Evolutionary conservation across 2,797 vertebrate species (phyloP).

Genomic region (Falco novaeseelandiae): DNA sequence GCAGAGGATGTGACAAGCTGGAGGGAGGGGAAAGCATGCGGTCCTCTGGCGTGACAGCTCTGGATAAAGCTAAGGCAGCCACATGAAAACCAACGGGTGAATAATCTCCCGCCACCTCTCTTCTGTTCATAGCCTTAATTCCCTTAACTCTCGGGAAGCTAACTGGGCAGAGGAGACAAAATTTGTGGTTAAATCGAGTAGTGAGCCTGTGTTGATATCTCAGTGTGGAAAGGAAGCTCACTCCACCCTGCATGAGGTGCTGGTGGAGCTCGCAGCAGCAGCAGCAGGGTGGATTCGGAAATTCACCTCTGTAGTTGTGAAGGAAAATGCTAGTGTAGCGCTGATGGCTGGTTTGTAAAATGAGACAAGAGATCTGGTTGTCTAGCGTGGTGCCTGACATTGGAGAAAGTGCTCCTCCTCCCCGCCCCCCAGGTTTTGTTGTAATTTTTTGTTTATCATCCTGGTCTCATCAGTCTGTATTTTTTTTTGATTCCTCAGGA

Average conservation of each 20-base stretch:
- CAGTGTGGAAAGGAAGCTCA: not conserved
- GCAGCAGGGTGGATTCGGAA: not conserved
- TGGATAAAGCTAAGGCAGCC: not conserved
- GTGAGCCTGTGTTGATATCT: not conserved
- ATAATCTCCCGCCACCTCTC: not conserved
- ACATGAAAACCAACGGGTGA: not conserved
- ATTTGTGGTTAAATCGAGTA: not conserved
- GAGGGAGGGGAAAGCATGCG: rapidly evolving
- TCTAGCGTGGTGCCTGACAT: not conserved
- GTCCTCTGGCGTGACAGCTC: not conserved
- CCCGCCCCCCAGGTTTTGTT: rapidly evolving
- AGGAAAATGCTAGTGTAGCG: rapidly evolving
- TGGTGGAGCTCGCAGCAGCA: not conserved
- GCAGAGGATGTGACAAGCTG: not conserved
- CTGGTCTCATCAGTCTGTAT: not conserved
- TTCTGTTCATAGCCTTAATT: not conserved
- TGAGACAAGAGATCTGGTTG: not conserved
- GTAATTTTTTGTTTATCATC: not conserved
- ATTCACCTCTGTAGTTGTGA: not conserved
- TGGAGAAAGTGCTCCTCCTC: not conserved
- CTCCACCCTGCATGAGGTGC: rapidly evolving
- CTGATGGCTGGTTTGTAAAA: not conserved
- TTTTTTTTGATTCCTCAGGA: not conserved
- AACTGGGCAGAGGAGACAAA: not conserved
- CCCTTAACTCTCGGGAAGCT: not conserved